Evolutionary conservation across 2,113 vertebrate genomes (phyloP).

Genomic region (Heptranchias perlo): DNA sequence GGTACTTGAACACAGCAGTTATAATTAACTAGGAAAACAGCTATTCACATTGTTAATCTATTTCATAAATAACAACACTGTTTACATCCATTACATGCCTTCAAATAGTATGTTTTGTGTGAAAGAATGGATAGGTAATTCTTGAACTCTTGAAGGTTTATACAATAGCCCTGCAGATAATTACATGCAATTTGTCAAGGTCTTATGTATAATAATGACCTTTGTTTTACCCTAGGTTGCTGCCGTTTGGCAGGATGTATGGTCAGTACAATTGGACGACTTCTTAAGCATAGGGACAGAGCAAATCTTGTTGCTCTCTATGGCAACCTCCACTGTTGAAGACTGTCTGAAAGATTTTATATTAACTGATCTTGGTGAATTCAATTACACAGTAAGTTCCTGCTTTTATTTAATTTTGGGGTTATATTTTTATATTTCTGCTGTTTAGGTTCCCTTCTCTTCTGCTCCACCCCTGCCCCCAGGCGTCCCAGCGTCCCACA

Average conservation of each 20-base stretch:
- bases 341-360: constrained; percentile 57
- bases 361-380: constrained; percentile 72
- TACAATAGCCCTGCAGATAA: background rate
- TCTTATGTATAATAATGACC: background rate
- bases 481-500: background rate
- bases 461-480: no score
- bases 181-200: background rate
- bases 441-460: background rate
- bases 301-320: constrained; percentile 76
- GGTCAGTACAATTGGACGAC: constrained; percentile 72
- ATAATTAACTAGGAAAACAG: background rate
- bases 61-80: background rate
- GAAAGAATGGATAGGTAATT: background rate
- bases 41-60: background rate
- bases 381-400: constrained; percentile 72
- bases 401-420: constrained; percentile 36
- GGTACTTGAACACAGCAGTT: no score
- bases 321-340: constrained; percentile 48
- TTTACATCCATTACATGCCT: background rate
- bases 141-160: background rate
- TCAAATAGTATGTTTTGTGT: background rate
- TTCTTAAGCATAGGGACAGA: constrained; percentile 77
- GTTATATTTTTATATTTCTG: background rate
- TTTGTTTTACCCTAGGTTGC: constrained; percentile 61
- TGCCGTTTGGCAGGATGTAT: constrained; percentile 67